These are phyloP conservation scores for Candidula unifasciata DNA, from an alignment of 2,888 invertebrate genomes.

Conservation along the genomic window DNA sequence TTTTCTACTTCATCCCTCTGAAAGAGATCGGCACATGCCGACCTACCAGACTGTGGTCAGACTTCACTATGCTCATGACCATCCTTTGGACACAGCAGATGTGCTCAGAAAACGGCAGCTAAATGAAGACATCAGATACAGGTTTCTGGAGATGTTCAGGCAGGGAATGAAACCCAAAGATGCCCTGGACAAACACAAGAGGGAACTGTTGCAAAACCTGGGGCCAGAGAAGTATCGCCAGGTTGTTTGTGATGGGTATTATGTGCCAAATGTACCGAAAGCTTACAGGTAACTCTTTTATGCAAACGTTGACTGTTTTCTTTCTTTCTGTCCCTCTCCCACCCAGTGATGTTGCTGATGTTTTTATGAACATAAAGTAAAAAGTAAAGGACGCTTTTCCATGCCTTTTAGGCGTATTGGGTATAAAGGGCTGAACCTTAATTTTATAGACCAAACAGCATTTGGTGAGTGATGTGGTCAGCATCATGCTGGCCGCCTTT, in stretches of 20 bases:
- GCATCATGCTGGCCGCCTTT: too few species aligned
- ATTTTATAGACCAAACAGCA: too few species aligned
- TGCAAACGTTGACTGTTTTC: too few species aligned
- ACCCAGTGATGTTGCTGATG: not conserved
- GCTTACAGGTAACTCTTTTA: conserved; percentile 24
- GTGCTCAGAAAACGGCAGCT: conserved; percentile 39
- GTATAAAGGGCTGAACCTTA: too few species aligned
- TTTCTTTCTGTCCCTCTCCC: not conserved
- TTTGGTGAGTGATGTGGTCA: too few species aligned
- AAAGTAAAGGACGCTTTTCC: too few species aligned
- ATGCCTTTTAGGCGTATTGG: too few species aligned
- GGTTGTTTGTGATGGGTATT: conserved; percentile 45
- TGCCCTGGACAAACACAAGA: conserved; percentile 46
- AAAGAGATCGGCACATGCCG: conserved; percentile 43
- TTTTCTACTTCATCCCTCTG: not conserved
- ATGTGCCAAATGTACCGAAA: conserved; percentile 43
- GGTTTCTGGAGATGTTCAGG: conserved; percentile 44
- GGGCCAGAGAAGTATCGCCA: conserved; percentile 41
- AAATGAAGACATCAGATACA: conserved; percentile 32
- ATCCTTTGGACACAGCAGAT: conserved; percentile 39
- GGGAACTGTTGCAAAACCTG: conserved; percentile 33
- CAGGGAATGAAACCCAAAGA: conserved; percentile 49
- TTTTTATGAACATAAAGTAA: too few species aligned
- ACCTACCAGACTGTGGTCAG: conserved; percentile 31
- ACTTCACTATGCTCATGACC: conserved; percentile 42